Percentiles rank a stretch among this genome's conserved stretches.
Conservation (phyloP, 2,113 vertebrate genomes). For the Pteruthius melanotis region DNA sequence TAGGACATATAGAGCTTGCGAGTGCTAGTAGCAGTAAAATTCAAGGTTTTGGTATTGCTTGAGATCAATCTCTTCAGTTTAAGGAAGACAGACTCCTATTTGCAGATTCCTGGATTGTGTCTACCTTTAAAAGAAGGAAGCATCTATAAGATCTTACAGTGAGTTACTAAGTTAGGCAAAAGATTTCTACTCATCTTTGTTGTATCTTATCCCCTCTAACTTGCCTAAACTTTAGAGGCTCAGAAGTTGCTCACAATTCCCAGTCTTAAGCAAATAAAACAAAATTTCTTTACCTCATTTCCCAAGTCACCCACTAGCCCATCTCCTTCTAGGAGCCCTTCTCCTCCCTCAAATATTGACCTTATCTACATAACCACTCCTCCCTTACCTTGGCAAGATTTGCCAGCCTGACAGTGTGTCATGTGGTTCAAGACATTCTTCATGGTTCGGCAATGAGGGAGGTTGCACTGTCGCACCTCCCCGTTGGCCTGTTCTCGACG, state of each 20-base stretch:
- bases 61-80: neutral
- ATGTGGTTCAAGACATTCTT: slow-evolving; percentile 99
- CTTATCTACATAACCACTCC: neutral
- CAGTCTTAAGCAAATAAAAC: neutral
- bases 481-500: slow-evolving; percentile 95
- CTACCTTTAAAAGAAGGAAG: neutral
- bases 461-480: slow-evolving; percentile 93
- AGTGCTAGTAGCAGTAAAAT: neutral
- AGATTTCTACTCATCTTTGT: neutral
- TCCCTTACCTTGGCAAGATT: slow-evolving; percentile 94
- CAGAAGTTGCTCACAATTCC: neutral
- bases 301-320: neutral
- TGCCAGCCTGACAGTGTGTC: slow-evolving; percentile 99
- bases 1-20: neutral
- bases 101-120: neutral
- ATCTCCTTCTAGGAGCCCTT: neutral
- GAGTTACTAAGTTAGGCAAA: neutral
- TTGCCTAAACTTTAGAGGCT: neutral
- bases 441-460: slow-evolving; percentile 98
- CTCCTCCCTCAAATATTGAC: neutral
- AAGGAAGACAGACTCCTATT: neutral
- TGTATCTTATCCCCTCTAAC: neutral
- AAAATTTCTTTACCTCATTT: neutral
- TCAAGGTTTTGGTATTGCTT: neutral
- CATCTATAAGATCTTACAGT: neutral